Conservation (phyloP, 2,113 vertebrate genomes). For the Aplodontia rufa region DNA sequence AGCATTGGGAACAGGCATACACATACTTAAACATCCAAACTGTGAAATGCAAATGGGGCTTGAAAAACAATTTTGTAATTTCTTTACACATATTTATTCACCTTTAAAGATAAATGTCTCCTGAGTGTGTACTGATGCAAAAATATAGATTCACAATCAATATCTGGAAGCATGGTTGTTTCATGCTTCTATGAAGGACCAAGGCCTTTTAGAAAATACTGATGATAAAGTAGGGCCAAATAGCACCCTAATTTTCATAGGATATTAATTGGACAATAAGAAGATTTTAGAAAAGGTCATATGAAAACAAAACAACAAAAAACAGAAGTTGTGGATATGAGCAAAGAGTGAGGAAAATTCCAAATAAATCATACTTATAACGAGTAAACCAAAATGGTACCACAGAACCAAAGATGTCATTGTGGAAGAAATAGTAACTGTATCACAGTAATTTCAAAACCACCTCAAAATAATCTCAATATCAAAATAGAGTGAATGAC, state of each 20-base stretch:
- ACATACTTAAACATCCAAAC: not conserved
- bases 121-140: not conserved
- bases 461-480: not conserved
- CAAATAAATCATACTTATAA: not conserved
- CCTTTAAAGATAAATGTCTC: not conserved
- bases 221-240: not conserved
- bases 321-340: not conserved
- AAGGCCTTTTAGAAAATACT: not conserved
- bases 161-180: not conserved
- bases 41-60: not conserved
- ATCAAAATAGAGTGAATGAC: not conserved
- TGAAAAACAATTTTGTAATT: not conserved
- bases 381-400: not conserved
- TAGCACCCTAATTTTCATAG: not conserved
- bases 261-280: not conserved
- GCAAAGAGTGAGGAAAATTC: not conserved
- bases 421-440: not conserved
- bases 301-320: not conserved
- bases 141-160: not conserved
- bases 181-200: rapidly evolving
- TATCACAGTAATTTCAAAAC: not conserved
- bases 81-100: not conserved
- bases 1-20: not conserved
- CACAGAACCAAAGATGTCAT: not conserved
- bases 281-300: not conserved